Evolutionary conservation across 2,797 vertebrate genomes (phyloP).

Genomic region (Thamnophis elegans): DNA sequence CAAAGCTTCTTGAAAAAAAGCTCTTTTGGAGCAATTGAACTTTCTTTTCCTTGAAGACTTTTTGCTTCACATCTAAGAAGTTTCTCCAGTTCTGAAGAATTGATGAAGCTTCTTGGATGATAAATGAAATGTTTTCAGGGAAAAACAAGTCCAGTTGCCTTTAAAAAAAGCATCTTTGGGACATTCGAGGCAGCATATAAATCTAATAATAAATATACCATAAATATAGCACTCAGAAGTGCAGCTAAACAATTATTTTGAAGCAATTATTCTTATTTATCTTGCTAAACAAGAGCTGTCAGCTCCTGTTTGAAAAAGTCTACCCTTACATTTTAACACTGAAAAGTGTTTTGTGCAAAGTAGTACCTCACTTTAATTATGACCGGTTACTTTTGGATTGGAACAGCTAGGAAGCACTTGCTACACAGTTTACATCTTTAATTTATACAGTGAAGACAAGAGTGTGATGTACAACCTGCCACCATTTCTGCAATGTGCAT

Average conservation of each 20-base stretch:
- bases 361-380: conserved; percentile 3
- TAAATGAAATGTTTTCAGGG: too few relatives aligned
- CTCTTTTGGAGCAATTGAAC: neutral
- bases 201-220: neutral
- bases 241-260: neutral
- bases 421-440: conserved; percentile 6
- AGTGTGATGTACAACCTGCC: conserved; percentile 9
- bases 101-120: too few relatives aligned
- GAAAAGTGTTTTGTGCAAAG: neutral
- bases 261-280: neutral
- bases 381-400: conserved; percentile 13
- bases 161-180: neutral
- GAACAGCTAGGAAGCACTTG: neutral
- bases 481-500: neutral
- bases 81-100: neutral
- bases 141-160: neutral
- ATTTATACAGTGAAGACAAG: conserved; percentile 26
- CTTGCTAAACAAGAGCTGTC: conserved; percentile 5
- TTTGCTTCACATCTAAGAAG: neutral
- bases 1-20: too few relatives aligned
- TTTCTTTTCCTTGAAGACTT: neutral
- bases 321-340: neutral
- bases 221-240: neutral
- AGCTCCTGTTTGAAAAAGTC: conserved; percentile 16
- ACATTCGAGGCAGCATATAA: neutral